These are phyloP conservation scores for Megathymus violae DNA, from an alignment of 1,140 invertebrate species.

Conservation along the genomic window DNA sequence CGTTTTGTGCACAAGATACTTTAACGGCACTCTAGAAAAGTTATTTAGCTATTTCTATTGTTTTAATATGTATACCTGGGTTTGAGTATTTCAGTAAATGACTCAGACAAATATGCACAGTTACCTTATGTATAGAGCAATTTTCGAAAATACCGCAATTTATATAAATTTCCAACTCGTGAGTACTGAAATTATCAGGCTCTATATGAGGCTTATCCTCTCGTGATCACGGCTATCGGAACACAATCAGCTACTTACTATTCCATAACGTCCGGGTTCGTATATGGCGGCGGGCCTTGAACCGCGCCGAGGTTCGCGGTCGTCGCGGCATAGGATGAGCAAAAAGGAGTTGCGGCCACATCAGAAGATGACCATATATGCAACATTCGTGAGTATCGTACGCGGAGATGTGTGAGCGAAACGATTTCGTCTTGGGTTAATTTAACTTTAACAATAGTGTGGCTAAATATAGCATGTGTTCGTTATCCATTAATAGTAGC, in stretches of 20 bases:
- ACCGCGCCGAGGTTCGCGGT: conserved; percentile 25
- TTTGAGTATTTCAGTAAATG: neutral
- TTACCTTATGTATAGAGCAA: neutral
- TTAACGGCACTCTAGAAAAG: conserved; percentile 9
- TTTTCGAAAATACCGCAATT: neutral
- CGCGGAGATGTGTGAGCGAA: conserved; percentile 28
- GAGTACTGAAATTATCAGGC: conserved; percentile 13
- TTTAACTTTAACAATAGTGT: neutral
- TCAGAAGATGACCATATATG: conserved; percentile 51
- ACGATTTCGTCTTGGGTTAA: conserved; percentile 13
- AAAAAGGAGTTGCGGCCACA: conserved; percentile 42
- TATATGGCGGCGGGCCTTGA: conserved; percentile 41
- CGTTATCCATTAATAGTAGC: neutral
- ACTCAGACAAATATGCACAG: neutral
- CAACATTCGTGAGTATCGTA: conserved; percentile 34
- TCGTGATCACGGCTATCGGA: conserved; percentile 25
- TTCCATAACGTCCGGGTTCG: conserved; percentile 34
- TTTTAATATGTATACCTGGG: too few species aligned
- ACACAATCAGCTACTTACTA: conserved; percentile 33
- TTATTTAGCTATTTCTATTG: neutral
- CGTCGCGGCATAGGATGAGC: conserved; percentile 22
- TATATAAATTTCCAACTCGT: conserved; percentile 18
- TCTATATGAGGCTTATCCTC: conserved; percentile 11
- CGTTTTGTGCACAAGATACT: neutral
- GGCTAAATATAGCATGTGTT: neutral